Evolutionary conservation across 2,113 vertebrate genomes (phyloP), one percentile per base, ranked within the genome.

Genomic region (Balaeniceps rex): DNA sequence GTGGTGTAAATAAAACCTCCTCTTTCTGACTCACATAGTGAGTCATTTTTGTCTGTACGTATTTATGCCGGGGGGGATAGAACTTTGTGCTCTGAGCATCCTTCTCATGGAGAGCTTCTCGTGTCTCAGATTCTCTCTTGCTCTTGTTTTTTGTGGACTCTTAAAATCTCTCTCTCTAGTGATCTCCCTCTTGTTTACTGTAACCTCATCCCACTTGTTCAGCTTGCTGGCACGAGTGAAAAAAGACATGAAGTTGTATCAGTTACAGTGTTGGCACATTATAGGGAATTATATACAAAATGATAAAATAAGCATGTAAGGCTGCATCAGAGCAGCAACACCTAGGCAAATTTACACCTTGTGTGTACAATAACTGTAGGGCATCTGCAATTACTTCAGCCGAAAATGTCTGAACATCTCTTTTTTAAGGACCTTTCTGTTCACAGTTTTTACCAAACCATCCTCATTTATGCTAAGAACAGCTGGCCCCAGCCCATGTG

Each of bases 1-100:
- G 29, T 66, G 87, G 88, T 94, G 92, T 96, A 97, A 97, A 97
- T 97, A 97, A 97, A 97, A 87, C 97, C 93, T 95, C 94, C 95
- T 94, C 96, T 93, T 81, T 93, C 74, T 97, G 97, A 97, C 94
- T 97, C 97, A 97, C 83, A 80, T 60, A 10, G 46, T 95, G 94
- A 97, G 81, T 93, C 81, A 94, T 93, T 95, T 93, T 89, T 95
- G 94, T 97, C 96, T 90, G 66, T 79, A 94, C 0, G 14, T 77
- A 84, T 88, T 65, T 79, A 75, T 64, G 74, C 63, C 2, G 84
- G 58, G 55, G 79, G 79, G 38, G 74, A 71, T 61, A 38, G 58
- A 90, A 90, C 81, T 95, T 65, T 70, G 71, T 90, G 89, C 55
- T 94, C 83, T 5, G 4, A 88, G 78, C 70, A 66, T 87, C 91